Conservation (phyloP, 2,888 invertebrate species). For the Rhagonycha fulva region DNA sequence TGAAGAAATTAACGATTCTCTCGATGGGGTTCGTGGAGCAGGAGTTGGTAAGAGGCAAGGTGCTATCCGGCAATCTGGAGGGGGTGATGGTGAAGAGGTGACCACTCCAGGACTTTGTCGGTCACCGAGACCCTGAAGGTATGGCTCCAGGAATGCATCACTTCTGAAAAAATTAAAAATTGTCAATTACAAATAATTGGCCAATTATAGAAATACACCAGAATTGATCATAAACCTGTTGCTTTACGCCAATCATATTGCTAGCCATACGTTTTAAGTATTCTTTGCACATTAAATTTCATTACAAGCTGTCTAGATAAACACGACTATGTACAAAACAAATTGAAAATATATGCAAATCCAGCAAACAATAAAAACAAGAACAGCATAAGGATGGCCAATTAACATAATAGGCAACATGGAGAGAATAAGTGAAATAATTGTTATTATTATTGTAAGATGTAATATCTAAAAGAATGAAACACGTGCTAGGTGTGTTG, state of each 20-base stretch:
- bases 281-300: not conserved
- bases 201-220: not conserved
- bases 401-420: not conserved
- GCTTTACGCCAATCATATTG: not conserved
- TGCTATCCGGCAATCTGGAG: slow-evolving; percentile 46
- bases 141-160: slow-evolving; percentile 74
- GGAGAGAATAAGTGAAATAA: not conserved
- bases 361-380: not conserved
- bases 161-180: slow-evolving; percentile 63
- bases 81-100: slow-evolving; percentile 56
- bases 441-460: not conserved
- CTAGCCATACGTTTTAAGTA: not conserved
- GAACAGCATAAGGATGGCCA: not conserved
- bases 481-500: not conserved
- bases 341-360: not conserved
- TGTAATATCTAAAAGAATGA: not conserved
- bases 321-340: not conserved
- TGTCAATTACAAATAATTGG: slow-evolving; percentile 2
- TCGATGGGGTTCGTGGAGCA: slow-evolving; percentile 55
- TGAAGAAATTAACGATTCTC: slow-evolving; percentile 67
- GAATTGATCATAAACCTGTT: not conserved
- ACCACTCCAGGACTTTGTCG: slow-evolving; percentile 49
- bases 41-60: slow-evolving; percentile 44
- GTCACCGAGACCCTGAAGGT: slow-evolving; percentile 65
- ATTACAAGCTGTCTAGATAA: not conserved